Evolutionary conservation across 2,797 vertebrate genomes (phyloP), one percentile per base, ranked within the genome.

Genomic region (Rhinichthys osculus): DNA sequence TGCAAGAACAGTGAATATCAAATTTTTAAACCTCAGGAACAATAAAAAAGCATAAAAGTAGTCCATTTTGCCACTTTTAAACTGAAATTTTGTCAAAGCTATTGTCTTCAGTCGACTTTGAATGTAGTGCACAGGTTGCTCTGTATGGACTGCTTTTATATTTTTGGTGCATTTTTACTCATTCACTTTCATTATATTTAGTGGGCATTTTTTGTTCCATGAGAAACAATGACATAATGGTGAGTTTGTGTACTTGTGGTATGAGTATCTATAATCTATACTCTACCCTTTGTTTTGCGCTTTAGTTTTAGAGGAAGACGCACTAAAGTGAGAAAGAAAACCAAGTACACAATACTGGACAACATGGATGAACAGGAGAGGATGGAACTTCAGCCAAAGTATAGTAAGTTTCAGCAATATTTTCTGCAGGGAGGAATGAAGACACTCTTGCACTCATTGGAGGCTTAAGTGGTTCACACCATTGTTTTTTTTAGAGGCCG

Each of bases 311-410:
- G 97, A 92, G 94, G 95, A 85, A 96, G 94, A 86, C 95, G 95
- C 54, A 97, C 94, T 7, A 97, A 96, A 92, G 95, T 95, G 88
- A 95, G 96, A 92, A 97, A 95, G 92, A 98, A 97, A 95, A 97
- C 96, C 67, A 97, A 96, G 80, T 99, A 98, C 69, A 97, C 96
- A 47, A 96, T 98, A 83, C 92, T 98, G 85, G 96, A 97, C 93
- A 96, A 97, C 89, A 97, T 97, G 95, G 98, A 98, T 13, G 97
- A 98, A 3, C 97, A 97, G 91, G 97, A 98, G 93, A 93, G 95
- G 90, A 94, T 97, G 96, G 97, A 98, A 92, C 94, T 98, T 83
- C 90, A 93, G 64, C 97, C 97, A 62, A 97, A 96, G 92, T 97
- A 97, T 42, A 96, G 97, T 97, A 91, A 91, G 96, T 90, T 0